Evolutionary conservation across 2,113 vertebrate species (phyloP).

Genomic region (Varanus salvator): DNA sequence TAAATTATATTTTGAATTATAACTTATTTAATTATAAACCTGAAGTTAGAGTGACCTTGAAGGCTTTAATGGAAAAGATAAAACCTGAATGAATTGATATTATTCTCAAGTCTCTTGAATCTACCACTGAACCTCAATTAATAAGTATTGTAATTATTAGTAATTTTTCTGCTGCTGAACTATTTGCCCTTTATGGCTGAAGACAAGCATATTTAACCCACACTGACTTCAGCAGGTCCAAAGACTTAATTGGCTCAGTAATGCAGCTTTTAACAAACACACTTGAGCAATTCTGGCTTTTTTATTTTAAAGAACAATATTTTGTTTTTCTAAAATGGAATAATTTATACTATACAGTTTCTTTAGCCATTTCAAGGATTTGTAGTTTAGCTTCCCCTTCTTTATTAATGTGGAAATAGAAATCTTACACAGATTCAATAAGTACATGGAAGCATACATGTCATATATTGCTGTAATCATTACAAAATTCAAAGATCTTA

Average conservation of each 20-base stretch:
- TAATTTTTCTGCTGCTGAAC: background rate
- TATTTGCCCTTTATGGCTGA: background rate
- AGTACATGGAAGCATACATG: background rate
- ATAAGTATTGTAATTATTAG: background rate
- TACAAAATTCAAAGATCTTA: background rate
- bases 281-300: background rate
- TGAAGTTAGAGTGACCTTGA: background rate
- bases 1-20: constrained; percentile 8
- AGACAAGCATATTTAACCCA: constrained; percentile 12
- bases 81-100: background rate
- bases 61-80: background rate
- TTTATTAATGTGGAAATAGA: background rate
- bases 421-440: background rate
- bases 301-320: background rate
- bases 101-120: background rate
- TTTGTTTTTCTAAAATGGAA: background rate
- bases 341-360: background rate
- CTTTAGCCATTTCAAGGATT: background rate
- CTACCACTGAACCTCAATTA: constrained; percentile 2
- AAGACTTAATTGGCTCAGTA: background rate
- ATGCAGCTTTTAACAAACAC: background rate
- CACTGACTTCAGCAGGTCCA: background rate
- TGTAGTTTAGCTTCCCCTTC: background rate
- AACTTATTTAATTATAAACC: constrained; percentile 3
- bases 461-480: background rate